Evolutionary conservation across 2,113 vertebrate species (phyloP).

Genomic region (Notechis scutatus): DNA sequence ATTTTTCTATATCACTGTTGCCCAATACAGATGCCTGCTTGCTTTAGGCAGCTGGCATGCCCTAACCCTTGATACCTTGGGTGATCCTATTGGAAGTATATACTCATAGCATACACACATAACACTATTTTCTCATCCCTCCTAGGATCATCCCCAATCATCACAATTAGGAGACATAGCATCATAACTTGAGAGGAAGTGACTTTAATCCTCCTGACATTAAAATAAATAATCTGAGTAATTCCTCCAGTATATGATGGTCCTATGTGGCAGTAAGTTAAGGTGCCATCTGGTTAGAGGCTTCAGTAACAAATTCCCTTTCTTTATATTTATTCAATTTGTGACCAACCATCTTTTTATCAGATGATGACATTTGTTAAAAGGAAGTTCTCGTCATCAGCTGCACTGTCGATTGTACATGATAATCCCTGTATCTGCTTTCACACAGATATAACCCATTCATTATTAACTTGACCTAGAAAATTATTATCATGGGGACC

Average conservation of each 20-base stretch:
- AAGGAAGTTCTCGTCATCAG: neutral
- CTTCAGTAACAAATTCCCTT: neutral
- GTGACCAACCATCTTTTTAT: constrained; percentile 22
- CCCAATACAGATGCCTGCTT: neutral
- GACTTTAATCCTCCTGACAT: neutral
- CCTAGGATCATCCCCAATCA: neutral
- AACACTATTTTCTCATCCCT: neutral
- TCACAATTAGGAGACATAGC: neutral
- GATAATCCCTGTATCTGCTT: constrained; percentile 42
- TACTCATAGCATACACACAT: neutral
- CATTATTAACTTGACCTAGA: constrained; percentile 70
- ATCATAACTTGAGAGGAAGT: neutral
- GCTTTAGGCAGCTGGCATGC: neutral
- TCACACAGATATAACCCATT: constrained; percentile 51
- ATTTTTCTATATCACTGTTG: neutral
- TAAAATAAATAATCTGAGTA: neutral
- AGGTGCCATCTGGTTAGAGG: neutral
- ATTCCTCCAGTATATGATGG: neutral
- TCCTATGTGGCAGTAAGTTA: neutral
- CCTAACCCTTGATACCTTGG: neutral
- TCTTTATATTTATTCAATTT: constrained; percentile 1
- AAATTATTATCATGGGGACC: constrained; percentile 59
- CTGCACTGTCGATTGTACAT: constrained; percentile 30
- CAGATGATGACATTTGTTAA: constrained; percentile 33
- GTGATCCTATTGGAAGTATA: neutral